A percentile compares a stretch with the other conserved stretches of the same genome.
Evolutionary conservation across 2,797 vertebrate species (phyloP).

Genomic region (Hyperoplus immaculatus): DNA sequence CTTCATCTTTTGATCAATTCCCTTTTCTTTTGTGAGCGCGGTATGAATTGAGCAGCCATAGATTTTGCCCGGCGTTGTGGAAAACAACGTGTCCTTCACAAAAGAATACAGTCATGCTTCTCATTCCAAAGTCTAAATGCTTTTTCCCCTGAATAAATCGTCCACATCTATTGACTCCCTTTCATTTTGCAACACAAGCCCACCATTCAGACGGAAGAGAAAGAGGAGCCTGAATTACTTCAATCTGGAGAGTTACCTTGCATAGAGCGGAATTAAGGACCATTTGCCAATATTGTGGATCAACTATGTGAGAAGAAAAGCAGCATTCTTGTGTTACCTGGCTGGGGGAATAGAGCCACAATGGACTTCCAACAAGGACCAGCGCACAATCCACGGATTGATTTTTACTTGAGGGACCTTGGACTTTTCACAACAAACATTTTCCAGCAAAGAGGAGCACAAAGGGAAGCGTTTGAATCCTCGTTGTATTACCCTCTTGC

Average conservation of each 20-base stretch:
- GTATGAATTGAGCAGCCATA: conserved; percentile 79
- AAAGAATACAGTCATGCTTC: conserved; percentile 81
- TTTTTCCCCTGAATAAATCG: conserved; percentile 87
- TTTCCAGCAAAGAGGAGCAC: conserved; percentile 79
- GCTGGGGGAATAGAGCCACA: conserved; percentile 87
- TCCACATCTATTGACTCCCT: conserved; percentile 87
- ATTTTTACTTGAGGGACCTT: conserved; percentile 89
- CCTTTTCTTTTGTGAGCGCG: conserved; percentile 67
- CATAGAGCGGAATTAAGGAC: conserved; percentile 88
- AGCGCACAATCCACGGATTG: conserved; percentile 83
- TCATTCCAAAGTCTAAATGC: conserved; percentile 84
- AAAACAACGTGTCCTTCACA: conserved; percentile 84
- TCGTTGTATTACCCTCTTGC: conserved; percentile 81
- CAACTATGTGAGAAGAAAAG: conserved; percentile 86
- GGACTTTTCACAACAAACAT: conserved; percentile 86
- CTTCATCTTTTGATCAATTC: conserved; percentile 66
- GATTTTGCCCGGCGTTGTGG: conserved; percentile 77
- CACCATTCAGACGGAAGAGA: conserved; percentile 83
- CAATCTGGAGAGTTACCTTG: conserved; percentile 86
- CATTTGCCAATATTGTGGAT: conserved; percentile 91
- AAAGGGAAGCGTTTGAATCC: conserved; percentile 84
- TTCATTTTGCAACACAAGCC: conserved; percentile 82
- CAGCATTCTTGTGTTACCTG: conserved; percentile 88
- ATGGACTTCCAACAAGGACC: conserved; percentile 88
- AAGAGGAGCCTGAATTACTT: conserved; percentile 86